These are phyloP conservation scores for Papilio xuthus DNA, from an alignment of 1,140 invertebrate genomes.

Conservation along the genomic window DNA sequence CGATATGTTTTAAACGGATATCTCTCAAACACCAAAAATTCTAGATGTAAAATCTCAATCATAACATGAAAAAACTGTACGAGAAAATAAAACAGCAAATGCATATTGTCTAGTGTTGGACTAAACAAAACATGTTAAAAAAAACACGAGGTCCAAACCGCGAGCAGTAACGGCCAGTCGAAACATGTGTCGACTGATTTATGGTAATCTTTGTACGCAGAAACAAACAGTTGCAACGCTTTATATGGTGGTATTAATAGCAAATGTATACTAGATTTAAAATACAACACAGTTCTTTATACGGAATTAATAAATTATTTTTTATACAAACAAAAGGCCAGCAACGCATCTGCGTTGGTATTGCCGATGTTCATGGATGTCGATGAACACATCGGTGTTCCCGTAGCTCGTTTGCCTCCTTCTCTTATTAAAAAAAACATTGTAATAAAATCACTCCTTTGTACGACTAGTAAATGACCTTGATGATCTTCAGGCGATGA, in stretches of 20 bases:
- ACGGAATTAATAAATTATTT: background rate
- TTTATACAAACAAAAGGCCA: background rate
- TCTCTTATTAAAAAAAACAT: too few species aligned
- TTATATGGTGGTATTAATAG: constrained; percentile 30
- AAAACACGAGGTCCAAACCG: constrained; percentile 33
- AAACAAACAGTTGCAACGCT: constrained; percentile 32
- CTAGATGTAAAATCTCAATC: background rate
- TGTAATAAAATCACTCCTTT: background rate
- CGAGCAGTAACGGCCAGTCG: constrained; percentile 21
- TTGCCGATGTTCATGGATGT: too few species aligned
- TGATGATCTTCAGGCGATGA: background rate
- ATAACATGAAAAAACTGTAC: constrained; percentile 4
- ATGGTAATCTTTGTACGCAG: constrained; percentile 32
- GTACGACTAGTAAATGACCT: background rate
- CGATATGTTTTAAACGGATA: too few species aligned
- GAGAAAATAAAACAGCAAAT: constrained; percentile 10
- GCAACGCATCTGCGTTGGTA: too few species aligned
- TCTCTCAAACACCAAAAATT: too few species aligned
- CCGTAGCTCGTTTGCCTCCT: too few species aligned
- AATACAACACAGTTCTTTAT: background rate
- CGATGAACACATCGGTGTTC: too few species aligned
- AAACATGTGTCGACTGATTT: constrained; percentile 39
- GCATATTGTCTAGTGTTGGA: constrained; percentile 3
- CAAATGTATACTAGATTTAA: constrained; percentile 3
- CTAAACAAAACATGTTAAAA: constrained; percentile 19